Evolutionary conservation across 2,888 invertebrate genomes (phyloP).

Genomic region (Poecilus cupreus): DNA sequence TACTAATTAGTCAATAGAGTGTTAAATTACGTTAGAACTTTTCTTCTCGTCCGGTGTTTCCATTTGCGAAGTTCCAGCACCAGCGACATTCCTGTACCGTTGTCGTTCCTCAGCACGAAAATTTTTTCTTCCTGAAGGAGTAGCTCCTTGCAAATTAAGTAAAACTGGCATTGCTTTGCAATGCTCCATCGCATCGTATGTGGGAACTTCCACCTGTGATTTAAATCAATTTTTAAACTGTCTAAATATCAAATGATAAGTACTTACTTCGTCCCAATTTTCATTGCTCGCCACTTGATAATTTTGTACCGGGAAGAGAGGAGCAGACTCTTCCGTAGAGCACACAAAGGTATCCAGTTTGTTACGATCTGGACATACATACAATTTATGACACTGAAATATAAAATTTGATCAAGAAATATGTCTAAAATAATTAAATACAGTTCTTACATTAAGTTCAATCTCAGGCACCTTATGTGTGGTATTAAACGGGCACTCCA

Average conservation of each 20-base stretch:
- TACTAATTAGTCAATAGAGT: neutral
- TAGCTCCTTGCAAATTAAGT: conserved; percentile 21
- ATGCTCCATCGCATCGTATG: conserved; percentile 32
- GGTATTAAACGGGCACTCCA: conserved; percentile 42
- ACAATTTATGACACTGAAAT: conserved; percentile 38
- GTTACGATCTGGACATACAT: conserved; percentile 34
- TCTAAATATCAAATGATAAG: neutral
- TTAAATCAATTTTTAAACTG: too few species aligned
- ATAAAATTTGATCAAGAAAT: neutral
- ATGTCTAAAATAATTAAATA: neutral
- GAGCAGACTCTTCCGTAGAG: neutral
- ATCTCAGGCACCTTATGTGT: conserved; percentile 38
- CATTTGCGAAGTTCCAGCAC: too few species aligned
- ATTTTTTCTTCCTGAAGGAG: conserved; percentile 42
- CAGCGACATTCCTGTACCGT: neutral
- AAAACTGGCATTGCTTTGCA: conserved; percentile 39
- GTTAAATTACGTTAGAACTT: conserved; percentile 12
- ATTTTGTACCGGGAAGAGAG: conserved; percentile 18
- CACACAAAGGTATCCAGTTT: conserved; percentile 34
- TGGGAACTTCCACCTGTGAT: neutral
- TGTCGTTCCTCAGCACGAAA: neutral
- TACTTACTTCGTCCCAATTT: conserved; percentile 47
- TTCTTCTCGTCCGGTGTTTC: neutral
- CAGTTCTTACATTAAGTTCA: conserved; percentile 37
- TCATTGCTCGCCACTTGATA: conserved; percentile 5